Percentiles rank a stretch among this genome's conserved stretches.
Conservation (phyloP, 2,888 invertebrate species). For the Cetonia aurata region DNA sequence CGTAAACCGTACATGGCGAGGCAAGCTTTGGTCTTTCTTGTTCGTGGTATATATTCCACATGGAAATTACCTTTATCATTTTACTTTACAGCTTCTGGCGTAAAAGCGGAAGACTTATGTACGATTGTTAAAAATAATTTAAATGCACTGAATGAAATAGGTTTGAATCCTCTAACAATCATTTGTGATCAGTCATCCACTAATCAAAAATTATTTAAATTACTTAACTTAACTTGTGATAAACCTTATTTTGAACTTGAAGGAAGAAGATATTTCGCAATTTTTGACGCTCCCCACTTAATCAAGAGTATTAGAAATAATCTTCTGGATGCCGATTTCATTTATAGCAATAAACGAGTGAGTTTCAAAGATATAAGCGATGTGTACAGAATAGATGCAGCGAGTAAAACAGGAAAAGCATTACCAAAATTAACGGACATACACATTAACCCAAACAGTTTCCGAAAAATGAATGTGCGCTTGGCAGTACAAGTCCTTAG, state of each 20-base stretch:
- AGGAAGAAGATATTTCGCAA: slow-evolving; percentile 6
- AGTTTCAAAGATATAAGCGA: too few relatives aligned
- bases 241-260: slow-evolving; percentile 18
- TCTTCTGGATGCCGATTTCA: too few relatives aligned
- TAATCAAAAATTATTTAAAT: neutral
- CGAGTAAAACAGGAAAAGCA: too few relatives aligned
- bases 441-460: too few relatives aligned
- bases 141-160: slow-evolving; percentile 6
- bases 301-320: neutral
- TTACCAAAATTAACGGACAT: too few relatives aligned
- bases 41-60: slow-evolving; percentile 12
- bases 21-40: slow-evolving; percentile 42
- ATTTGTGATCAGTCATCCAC: slow-evolving; percentile 33
- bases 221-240: neutral
- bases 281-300: slow-evolving; percentile 34
- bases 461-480: too few relatives aligned
- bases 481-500: too few relatives aligned
- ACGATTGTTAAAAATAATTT: too few relatives aligned
- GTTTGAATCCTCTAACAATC: slow-evolving; percentile 3
- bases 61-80: slow-evolving; percentile 44
- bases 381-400: too few relatives aligned
- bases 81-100: slow-evolving; percentile 26
- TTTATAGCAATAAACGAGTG: too few relatives aligned
- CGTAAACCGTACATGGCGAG: slow-evolving; percentile 5
- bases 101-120: slow-evolving; percentile 3